A percentile compares a stretch with the other conserved stretches of the same genome.
phyloP scores from a whole-genome alignment of 2,797 vertebrate species.

The Phoxinus dragarum region DNA sequence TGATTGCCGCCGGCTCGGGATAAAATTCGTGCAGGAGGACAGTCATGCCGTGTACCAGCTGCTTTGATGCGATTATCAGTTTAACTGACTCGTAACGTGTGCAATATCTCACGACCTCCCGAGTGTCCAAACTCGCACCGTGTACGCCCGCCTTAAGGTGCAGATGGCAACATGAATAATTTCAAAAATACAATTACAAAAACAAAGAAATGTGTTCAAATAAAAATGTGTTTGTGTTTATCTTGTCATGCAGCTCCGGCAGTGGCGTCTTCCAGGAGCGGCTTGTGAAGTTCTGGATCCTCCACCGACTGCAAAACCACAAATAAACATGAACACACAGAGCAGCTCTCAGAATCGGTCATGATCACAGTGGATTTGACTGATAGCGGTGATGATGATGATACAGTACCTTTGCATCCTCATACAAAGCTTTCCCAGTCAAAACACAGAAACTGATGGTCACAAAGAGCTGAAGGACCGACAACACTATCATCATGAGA shows the following conservation, averaged over 20 bases:
- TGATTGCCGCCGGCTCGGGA: too few relatives aligned
- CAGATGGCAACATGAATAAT: background rate
- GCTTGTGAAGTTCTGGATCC: constrained; percentile 59
- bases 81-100: too few relatives aligned
- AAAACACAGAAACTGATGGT: constrained; percentile 53
- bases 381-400: background rate
- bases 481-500: constrained; percentile 59
- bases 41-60: too few relatives aligned
- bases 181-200: background rate
- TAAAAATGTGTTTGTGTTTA: background rate
- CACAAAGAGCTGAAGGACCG: constrained; percentile 65
- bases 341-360: background rate
- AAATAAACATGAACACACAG: background rate
- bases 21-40: too few relatives aligned
- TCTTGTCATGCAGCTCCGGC: constrained; percentile 1
- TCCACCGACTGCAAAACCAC: constrained; percentile 50
- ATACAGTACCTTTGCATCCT: background rate
- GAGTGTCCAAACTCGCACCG: too few relatives aligned
- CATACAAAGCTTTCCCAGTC: background rate
- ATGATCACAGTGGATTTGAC: background rate
- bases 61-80: too few relatives aligned
- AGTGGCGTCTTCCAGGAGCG: constrained; percentile 61
- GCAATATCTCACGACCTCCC: too few relatives aligned
- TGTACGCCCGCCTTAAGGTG: background rate
- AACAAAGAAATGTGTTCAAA: background rate